Evolutionary conservation across 1,140 invertebrate species (phyloP).

Genomic region (Wasmannia auropunctata): DNA sequence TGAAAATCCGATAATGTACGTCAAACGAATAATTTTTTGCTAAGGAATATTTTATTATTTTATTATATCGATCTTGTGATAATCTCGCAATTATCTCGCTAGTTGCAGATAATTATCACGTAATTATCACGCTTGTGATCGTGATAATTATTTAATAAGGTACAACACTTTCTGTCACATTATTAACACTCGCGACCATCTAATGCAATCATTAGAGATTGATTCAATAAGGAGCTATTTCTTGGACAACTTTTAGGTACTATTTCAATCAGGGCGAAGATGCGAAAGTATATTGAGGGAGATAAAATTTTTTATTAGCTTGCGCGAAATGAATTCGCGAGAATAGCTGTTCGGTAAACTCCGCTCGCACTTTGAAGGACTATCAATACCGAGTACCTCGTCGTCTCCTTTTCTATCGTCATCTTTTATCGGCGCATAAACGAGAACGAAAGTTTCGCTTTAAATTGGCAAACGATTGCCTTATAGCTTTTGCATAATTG

Average conservation of each 20-base stretch:
- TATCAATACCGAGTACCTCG: not conserved
- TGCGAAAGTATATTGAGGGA: not conserved
- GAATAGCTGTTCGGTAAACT: not conserved
- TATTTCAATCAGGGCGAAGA: not conserved
- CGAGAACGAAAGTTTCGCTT: slow-evolving; percentile 27
- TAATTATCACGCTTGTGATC: not conserved
- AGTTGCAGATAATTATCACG: not conserved
- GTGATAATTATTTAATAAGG: not conserved
- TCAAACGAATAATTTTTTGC: not conserved
- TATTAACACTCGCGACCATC: not conserved
- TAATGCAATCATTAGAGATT: not conserved
- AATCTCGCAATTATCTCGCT: not conserved
- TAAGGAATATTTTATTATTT: not conserved
- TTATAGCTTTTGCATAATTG: slow-evolving; percentile 24
- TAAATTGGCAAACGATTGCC: slow-evolving; percentile 3
- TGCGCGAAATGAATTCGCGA: not conserved
- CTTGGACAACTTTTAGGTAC: not conserved
- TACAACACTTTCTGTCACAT: not conserved
- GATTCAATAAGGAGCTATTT: not conserved
- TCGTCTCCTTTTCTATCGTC: not conserved
- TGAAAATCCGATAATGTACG: not conserved
- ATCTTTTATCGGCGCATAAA: not conserved
- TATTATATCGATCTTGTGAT: not conserved
- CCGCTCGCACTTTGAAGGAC: not conserved
- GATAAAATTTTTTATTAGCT: slow-evolving; percentile 9